Conservation (phyloP, 23 tunicate species). For the Halocynthia aurantium region DNA sequence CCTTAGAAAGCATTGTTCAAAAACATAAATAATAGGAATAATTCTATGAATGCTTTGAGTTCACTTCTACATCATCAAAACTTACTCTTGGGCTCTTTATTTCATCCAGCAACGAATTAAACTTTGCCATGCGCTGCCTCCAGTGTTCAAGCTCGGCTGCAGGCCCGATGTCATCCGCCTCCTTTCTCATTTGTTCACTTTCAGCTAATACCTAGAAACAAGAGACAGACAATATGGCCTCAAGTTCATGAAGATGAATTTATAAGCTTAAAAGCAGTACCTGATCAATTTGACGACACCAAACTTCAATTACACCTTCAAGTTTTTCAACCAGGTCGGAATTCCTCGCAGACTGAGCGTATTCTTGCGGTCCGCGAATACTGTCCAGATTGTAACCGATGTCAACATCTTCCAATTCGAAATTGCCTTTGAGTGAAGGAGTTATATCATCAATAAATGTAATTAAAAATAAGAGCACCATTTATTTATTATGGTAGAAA, state of each 20-base stretch:
- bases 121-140: conserved; percentile 69
- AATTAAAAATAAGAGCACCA: too few species aligned
- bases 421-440: conserved; percentile 22
- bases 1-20: conserved; percentile 4
- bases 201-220: conserved; percentile 58
- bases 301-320: conserved; percentile 51
- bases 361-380: conserved; percentile 36
- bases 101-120: conserved; percentile 71
- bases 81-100: conserved; percentile 61
- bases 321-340: conserved; percentile 63
- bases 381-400: conserved; percentile 79
- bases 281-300: conserved; percentile 81
- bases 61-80: neutral
- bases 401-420: conserved; percentile 75
- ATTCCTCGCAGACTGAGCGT: conserved; percentile 42
- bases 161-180: conserved; percentile 85
- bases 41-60: neutral
- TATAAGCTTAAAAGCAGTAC: conserved; percentile 3
- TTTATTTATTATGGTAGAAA: neutral
- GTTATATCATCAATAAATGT: too few species aligned
- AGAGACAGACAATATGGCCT: neutral
- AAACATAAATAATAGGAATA: neutral
- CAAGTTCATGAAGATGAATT: neutral
- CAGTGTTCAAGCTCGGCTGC: conserved; percentile 85
- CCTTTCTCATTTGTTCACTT: conserved; percentile 78